phyloP scores from a whole-genome alignment of 2,113 vertebrate genomes.

The Poicephalus gulielmi region DNA sequence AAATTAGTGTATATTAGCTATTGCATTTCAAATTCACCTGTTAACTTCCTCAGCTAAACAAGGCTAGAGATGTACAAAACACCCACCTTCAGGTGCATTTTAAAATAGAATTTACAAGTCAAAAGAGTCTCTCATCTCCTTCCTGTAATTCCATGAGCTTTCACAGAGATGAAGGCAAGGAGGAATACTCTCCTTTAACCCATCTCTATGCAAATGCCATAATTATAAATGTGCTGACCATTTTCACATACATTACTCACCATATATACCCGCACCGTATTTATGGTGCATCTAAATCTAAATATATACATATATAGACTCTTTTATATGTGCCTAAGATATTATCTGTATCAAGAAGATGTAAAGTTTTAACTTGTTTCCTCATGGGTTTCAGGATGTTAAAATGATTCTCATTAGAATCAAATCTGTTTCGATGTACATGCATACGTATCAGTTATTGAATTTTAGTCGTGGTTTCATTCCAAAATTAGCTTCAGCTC shows the following conservation, averaged over 20 bases:
- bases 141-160: neutral
- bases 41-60: slow-evolving; percentile 42
- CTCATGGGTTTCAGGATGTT: neutral
- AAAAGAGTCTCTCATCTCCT: neutral
- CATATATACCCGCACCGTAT: neutral
- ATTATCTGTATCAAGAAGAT: neutral
- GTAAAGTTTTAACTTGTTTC: neutral
- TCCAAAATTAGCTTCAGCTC: neutral
- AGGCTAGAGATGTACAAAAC: neutral
- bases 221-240: neutral
- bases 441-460: neutral
- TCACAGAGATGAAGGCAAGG: neutral
- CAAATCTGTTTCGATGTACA: neutral
- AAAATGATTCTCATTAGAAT: neutral
- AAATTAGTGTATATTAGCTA: slow-evolving; percentile 38
- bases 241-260: neutral
- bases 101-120: neutral
- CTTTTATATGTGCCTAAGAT: neutral
- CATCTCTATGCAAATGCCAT: neutral
- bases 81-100: neutral
- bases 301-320: too few species aligned
- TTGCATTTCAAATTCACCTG: slow-evolving; percentile 47
- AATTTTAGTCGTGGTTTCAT: neutral
- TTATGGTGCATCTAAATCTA: neutral
- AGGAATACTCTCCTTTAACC: neutral